Evolutionary conservation across 2,888 invertebrate genomes (phyloP), one percentile per base, ranked within the genome.

Genomic region (Drosophila ezoana): DNA sequence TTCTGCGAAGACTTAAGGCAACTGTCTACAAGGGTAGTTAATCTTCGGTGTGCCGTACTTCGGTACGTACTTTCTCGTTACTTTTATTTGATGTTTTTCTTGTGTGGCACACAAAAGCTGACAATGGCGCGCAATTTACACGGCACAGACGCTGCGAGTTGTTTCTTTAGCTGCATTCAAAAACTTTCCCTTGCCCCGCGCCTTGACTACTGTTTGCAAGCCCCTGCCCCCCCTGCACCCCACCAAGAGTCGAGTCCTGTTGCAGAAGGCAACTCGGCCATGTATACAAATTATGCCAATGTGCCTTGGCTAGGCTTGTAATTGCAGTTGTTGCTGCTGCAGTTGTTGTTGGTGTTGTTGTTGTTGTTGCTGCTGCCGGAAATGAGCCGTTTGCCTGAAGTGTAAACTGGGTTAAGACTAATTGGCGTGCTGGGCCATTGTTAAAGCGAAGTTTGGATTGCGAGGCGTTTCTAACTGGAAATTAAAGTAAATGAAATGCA

Each of bases 341-440:
- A 54, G 62, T 44, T 60, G 61, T 43, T 33, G 58, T 14, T 65
- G 53, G 10, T 53, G 60, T 28, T 59, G 60, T 13, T 53, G 61
- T 28, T 59, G 60, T 52, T 58, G 61, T 47, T 51, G 72, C 48
- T 35, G 73, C 20, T 63, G 60, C 72, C 68, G 75, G 85, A 88
- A 88, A 81, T 82, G 82, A 82, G 84, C 82, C 73, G 79, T 77
- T 87, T 80, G 84, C 69, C 69, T 81, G 72, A 79, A 82, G 89
- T 89, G 89, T 78, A 81, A 89, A 90, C 86, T 90, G 84, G 90
- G 90, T 89, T 90, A 90, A 90, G 79, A 85, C 81, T 89, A 90
- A 90, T 90, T 89, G 87, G 87, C 81, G 81, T 78, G 80, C 54
- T 66, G 65, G 57, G 66, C 65, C 52, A 66, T 75, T 72, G 70